These are phyloP conservation scores for Meloidogyne chitwoodi DNA, from an alignment of 1,140 invertebrate genomes.

Conservation along the genomic window DNA sequence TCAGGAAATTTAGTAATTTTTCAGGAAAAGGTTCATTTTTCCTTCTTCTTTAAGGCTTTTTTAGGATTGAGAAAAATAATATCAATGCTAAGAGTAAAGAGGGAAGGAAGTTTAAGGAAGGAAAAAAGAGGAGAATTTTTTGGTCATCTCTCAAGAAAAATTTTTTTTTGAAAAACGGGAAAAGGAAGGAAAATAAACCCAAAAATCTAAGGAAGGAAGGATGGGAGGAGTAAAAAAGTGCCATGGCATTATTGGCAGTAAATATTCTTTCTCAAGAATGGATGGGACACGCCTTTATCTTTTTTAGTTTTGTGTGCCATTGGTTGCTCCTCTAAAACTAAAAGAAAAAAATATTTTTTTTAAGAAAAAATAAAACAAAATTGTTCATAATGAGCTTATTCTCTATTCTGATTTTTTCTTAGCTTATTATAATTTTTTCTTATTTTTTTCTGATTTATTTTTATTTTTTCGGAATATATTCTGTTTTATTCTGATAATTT, in stretches of 20 bases:
- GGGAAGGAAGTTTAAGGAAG: background rate
- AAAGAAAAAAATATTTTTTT: background rate
- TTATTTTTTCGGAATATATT: too few species aligned
- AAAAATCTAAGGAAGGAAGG: background rate
- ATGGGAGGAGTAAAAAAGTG: background rate
- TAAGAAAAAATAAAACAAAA: too few species aligned
- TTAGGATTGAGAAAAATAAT: background rate
- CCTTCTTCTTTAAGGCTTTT: background rate
- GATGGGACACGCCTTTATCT: background rate
- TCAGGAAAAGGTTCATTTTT: background rate
- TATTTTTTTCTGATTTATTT: too few species aligned
- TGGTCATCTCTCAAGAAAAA: background rate
- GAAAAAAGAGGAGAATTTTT: background rate
- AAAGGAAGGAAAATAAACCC: background rate
- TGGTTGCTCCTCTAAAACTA: background rate
- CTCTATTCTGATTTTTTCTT: too few species aligned
- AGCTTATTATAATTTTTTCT: too few species aligned
- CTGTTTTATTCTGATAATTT: too few species aligned
- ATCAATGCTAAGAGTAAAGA: background rate
- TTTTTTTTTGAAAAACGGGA: background rate
- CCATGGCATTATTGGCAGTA: background rate
- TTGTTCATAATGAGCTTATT: too few species aligned
- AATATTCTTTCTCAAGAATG: background rate
- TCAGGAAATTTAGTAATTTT: background rate
- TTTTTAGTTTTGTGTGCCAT: background rate